phyloP scores from a whole-genome alignment of 2,797 vertebrate species.

The Takifugu rubripes region DNA sequence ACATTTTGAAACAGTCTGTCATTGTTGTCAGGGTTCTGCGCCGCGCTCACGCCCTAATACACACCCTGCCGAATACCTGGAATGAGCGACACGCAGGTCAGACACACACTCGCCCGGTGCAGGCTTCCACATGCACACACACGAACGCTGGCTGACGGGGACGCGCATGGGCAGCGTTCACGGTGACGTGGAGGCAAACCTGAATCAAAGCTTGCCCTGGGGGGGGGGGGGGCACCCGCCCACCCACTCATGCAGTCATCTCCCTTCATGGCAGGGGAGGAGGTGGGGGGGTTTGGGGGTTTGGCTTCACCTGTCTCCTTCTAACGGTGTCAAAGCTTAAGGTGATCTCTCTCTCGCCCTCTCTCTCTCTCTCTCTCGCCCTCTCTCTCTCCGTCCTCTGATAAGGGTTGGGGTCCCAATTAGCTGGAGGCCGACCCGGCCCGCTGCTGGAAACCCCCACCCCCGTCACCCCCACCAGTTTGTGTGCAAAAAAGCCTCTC shows the following conservation, averaged over 20 bases:
- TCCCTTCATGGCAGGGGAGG: conserved; percentile 41
- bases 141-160: conserved; percentile 9
- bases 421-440: conserved; percentile 36
- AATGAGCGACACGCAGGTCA: conserved; percentile 9
- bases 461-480: neutral
- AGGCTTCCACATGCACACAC: conserved; percentile 47
- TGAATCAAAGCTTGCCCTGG: conserved; percentile 40
- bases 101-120: conserved; percentile 26
- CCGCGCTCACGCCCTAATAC: conserved; percentile 29
- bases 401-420: conserved; percentile 44
- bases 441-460: neutral
- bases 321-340: conserved; percentile 51
- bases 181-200: conserved; percentile 10
- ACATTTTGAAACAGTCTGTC: conserved; percentile 17
- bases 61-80: conserved; percentile 36
- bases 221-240: conserved; percentile 35
- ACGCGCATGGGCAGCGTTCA: neutral
- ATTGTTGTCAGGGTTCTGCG: conserved; percentile 18
- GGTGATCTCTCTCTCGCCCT: conserved; percentile 12
- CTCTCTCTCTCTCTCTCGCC: neutral
- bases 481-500: conserved; percentile 8
- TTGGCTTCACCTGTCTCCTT: conserved; percentile 49
- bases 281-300: conserved; percentile 47
- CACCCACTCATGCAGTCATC: neutral
- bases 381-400: conserved; percentile 6